Conservation (phyloP, 2,113 vertebrate species). For the Acrocephalus arundinaceus region DNA sequence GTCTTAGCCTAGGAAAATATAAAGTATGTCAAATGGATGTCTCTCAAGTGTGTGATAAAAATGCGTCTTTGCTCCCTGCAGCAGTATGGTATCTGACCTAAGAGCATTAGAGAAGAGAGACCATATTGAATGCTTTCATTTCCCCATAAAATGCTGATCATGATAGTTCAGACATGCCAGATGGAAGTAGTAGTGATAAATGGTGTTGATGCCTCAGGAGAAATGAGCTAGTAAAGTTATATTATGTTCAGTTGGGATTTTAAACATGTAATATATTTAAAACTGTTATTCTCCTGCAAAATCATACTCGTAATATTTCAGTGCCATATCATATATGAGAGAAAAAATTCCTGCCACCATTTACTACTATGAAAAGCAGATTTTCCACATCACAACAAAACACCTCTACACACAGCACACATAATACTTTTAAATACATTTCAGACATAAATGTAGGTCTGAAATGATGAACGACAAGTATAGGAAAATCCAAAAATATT, state of each 20-base stretch:
- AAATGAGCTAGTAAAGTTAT: conserved; percentile 74
- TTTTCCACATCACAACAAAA: background rate
- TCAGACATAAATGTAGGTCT: background rate
- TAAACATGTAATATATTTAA: conserved; percentile 68
- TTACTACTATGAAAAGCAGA: background rate
- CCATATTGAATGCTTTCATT: conserved; percentile 71
- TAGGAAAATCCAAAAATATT: background rate
- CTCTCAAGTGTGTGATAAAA: conserved; percentile 74
- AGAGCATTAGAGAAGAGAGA: conserved; percentile 64
- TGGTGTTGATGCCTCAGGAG: conserved; percentile 74
- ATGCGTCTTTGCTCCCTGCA: conserved; percentile 49
- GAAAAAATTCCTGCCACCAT: background rate
- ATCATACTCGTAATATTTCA: conserved; percentile 53
- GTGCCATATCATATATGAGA: background rate
- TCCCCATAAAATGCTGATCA: conserved; percentile 77
- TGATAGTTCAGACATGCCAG: conserved; percentile 71
- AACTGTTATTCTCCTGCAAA: conserved; percentile 65
- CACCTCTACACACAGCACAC: background rate
- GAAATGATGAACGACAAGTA: background rate
- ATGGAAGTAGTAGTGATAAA: conserved; percentile 76
- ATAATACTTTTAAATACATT: background rate
- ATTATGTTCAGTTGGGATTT: conserved; percentile 75
- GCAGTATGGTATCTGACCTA: conserved; percentile 72
- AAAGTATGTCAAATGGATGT: conserved; percentile 62
- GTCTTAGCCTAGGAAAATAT: conserved; percentile 60